phyloP scores from a whole-genome alignment of 2,113 vertebrate genomes.

The Anarhynchus alexandrinus region DNA sequence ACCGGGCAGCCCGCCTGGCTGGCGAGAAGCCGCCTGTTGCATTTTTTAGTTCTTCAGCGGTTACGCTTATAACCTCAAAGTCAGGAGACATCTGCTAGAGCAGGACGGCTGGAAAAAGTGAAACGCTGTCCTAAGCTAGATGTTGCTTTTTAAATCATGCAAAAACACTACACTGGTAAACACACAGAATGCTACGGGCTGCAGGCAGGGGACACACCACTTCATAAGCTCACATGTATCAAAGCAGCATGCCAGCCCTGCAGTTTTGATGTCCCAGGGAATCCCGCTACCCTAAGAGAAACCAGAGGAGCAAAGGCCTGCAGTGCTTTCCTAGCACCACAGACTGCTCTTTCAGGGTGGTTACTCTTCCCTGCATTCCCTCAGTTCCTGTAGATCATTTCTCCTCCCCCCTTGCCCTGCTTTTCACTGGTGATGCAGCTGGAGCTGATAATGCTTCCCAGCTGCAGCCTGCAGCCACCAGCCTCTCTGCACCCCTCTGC shows the following conservation, averaged over 20 bases:
- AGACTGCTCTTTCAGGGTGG: background rate
- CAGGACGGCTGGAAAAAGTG: background rate
- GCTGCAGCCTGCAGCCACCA: background rate
- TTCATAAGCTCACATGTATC: accelerated
- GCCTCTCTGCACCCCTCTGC: too few species aligned
- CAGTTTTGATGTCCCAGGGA: accelerated
- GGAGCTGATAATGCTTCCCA: background rate
- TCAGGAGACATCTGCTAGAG: background rate
- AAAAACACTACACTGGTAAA: accelerated
- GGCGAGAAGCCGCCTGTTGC: background rate
- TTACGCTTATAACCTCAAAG: background rate
- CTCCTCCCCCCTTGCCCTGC: background rate
- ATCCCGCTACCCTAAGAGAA: background rate
- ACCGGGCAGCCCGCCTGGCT: background rate
- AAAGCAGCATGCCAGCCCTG: accelerated
- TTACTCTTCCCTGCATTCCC: accelerated
- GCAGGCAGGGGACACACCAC: accelerated
- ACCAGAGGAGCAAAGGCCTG: background rate
- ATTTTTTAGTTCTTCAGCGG: background rate
- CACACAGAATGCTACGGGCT: background rate
- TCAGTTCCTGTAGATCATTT: background rate
- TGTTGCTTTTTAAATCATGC: background rate
- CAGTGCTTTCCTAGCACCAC: accelerated
- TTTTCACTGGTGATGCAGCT: background rate
- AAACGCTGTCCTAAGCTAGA: background rate